Percentiles rank a stretch among this genome's conserved stretches.
Conservation (phyloP, 2,113 vertebrate species). For the Anarrhichthys ocellatus region DNA sequence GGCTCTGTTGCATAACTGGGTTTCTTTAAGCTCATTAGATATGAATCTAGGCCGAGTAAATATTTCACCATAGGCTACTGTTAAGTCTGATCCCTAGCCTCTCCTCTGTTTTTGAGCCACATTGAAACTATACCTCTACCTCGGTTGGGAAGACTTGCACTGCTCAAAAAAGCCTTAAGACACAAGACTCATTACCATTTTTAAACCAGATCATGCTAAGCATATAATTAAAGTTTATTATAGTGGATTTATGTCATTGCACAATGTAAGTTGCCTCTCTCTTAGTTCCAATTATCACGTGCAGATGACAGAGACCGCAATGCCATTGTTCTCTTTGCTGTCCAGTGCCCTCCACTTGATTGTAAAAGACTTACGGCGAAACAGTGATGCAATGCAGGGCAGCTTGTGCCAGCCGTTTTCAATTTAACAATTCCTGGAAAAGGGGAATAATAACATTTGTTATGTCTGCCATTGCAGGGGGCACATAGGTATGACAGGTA, state of each 20-base stretch:
- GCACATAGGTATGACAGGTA: conserved; percentile 42
- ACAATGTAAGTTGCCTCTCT: conserved; percentile 13
- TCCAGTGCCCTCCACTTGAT: conserved; percentile 13
- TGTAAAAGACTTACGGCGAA: conserved; percentile 17
- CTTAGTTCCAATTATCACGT: neutral
- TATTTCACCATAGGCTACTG: conserved; percentile 76
- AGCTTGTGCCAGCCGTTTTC: conserved; percentile 43
- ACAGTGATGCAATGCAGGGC: conserved; percentile 14
- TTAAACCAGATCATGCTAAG: conserved; percentile 26
- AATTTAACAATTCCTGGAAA: conserved; percentile 46
- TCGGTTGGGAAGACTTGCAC: conserved; percentile 17
- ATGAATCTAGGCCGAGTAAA: conserved; percentile 81
- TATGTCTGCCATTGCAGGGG: conserved; percentile 17
- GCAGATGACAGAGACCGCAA: conserved; percentile 2
- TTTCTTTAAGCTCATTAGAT: conserved; percentile 76
- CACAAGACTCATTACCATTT: conserved; percentile 33
- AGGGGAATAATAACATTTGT: conserved; percentile 43
- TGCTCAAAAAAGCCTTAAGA: conserved; percentile 25
- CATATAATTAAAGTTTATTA: conserved; percentile 20
- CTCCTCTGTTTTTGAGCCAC: conserved; percentile 47
- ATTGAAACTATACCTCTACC: conserved; percentile 28
- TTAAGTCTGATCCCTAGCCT: conserved; percentile 65
- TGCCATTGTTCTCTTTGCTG: conserved; percentile 1
- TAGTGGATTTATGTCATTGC: conserved; percentile 18
- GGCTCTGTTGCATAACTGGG: conserved; percentile 67